Evolutionary conservation across 2,113 vertebrate species (phyloP).

Genomic region (Bothrops jararaca): DNA sequence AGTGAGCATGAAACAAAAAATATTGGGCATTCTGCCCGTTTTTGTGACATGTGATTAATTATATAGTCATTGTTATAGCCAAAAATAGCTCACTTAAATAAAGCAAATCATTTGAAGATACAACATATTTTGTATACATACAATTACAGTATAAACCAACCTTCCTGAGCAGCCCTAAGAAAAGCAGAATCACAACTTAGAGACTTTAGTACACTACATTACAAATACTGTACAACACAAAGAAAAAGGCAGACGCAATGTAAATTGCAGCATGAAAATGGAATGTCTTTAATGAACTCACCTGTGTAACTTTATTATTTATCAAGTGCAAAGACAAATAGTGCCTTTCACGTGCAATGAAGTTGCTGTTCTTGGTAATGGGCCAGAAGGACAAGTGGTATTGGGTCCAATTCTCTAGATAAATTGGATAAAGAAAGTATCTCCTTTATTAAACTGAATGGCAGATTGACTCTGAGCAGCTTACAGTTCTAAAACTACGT

Average conservation of each 20-base stretch:
- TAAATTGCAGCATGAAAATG: not conserved
- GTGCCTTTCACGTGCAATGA: not conserved
- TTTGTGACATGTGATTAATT: not conserved
- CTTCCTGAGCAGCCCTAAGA: not conserved
- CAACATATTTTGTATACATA: not conserved
- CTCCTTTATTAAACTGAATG: not conserved
- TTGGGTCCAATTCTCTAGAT: not conserved
- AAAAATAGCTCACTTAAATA: not conserved
- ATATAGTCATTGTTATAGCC: not conserved
- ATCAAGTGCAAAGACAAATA: not conserved
- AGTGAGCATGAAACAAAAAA: not conserved
- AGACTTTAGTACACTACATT: not conserved
- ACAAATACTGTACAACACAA: not conserved
- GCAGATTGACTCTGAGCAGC: not conserved
- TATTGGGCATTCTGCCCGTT: not conserved
- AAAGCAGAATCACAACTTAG: not conserved
- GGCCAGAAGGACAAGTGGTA: not conserved
- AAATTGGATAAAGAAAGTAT: not conserved
- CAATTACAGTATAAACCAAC: not conserved
- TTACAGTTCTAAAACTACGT: not conserved
- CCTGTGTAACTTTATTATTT: not conserved
- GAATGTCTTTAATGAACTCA: not conserved
- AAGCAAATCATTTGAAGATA: not conserved
- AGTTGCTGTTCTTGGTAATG: not conserved
- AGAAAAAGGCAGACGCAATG: not conserved